Evolutionary conservation across 2,888 invertebrate genomes (phyloP), one percentile per base, ranked within the genome.

Genomic region (Tanytarsus gracilentus): DNA sequence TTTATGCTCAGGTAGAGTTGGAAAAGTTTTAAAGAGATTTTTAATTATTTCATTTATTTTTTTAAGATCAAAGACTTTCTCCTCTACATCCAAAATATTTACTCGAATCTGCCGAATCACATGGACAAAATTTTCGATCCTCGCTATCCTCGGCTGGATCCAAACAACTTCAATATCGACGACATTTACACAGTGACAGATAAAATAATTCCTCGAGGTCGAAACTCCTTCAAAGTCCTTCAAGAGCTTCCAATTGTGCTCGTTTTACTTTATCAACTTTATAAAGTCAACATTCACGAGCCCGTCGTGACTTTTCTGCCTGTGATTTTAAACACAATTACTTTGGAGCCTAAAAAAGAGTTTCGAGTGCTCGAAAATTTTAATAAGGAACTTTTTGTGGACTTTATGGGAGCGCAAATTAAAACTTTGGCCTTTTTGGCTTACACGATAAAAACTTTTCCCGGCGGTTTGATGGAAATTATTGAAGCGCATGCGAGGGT

Each of bases 321-420:
- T 0, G 78, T 96, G 18, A 95, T 97, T 64, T 92, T 97, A 88
- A 88, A 86, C 62, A 95, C 95, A 1, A 94, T 98, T 61, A 90
- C 89, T 0, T 76, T 97, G 52, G 92, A 95, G 69, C 97, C 97
- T 1, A 82, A 86, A 48, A 76, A 80, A 4, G 83, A 84, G 64
- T 91, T 92, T 69, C 84, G 86, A 68, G 81, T 82, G 64, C 88
- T 86, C 39, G 84, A 87, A n/a, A 82, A 81, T 58, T 95, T 95
- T 71, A 95, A 95, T 75, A 93, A 92, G 69, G 97, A 97, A 75
- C 88, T 98, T n/a, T 95, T 94, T 75, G 96, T 97, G 0, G 98
- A 99, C 72, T 98, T 99, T 69, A 93, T 97, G 84, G 94, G 94
- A 1, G 97, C 97, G 0, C 99, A 99, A 77, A 93, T 98, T 62